Conservation (phyloP, 2,113 vertebrate species). For the Laticauda colubrina region DNA sequence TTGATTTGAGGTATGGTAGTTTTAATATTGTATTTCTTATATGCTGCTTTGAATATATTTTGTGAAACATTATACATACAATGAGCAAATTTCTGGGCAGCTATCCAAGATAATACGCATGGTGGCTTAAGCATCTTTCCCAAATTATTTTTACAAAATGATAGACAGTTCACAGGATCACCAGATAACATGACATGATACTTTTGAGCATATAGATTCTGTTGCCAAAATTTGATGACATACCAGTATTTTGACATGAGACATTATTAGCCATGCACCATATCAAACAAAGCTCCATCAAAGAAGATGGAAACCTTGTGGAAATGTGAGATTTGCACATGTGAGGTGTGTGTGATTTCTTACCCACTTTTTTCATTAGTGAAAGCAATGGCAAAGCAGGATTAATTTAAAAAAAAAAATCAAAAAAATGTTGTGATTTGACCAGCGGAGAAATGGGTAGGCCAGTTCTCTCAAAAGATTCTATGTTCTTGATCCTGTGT, state of each 20-base stretch:
- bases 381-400: not conserved
- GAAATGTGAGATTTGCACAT: not conserved
- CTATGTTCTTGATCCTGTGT: not conserved
- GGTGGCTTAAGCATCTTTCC: not conserved
- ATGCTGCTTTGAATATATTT: not conserved
- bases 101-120: not conserved
- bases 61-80: not conserved
- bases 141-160: not conserved
- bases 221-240: not conserved
- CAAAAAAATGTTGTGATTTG: not conserved
- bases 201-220: not conserved
- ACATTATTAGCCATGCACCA: not conserved
- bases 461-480: not conserved
- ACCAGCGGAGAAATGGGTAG: not conserved
- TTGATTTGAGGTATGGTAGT: not conserved
- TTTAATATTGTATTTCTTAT: not conserved
- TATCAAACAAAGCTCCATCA: not conserved
- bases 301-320: not conserved
- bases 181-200: not conserved
- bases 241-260: not conserved
- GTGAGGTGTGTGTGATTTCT: not conserved
- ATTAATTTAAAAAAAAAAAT: not conserved
- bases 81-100: not conserved
- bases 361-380: not conserved
- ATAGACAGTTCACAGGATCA: not conserved